A percentile compares a stretch with the other conserved stretches of the same genome.
phyloP scores from a whole-genome alignment of 2,888 invertebrate species.

The Salticus scenicus region DNA sequence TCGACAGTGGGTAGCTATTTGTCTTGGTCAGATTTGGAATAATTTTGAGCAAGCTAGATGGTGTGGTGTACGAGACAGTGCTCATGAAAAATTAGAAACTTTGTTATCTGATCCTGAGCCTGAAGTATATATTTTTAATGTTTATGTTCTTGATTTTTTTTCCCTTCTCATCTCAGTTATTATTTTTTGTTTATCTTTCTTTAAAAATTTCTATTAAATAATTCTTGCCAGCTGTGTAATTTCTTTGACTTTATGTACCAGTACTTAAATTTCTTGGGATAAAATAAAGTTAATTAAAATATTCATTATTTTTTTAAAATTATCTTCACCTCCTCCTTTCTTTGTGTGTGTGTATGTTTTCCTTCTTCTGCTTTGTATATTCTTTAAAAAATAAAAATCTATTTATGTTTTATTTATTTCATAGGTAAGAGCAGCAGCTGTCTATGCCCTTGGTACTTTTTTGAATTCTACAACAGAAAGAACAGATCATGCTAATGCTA shows the following conservation, averaged over 20 bases:
- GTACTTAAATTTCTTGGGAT: no score
- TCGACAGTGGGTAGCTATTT: constrained; percentile 88
- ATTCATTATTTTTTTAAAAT: no score
- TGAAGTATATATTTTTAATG: constrained; percentile 82
- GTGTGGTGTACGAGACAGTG: constrained; percentile 95
- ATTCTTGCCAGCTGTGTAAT: background rate
- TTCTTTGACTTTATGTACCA: no score
- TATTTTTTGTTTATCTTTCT: background rate
- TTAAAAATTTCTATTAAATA: background rate
- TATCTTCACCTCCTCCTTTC: no score
- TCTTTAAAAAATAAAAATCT: background rate
- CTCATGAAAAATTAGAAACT: constrained; percentile 94
- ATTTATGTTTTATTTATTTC: no score
- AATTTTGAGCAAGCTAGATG: constrained; percentile 91
- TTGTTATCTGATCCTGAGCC: constrained; percentile 88
- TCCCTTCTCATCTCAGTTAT: background rate
- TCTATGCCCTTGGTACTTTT: constrained; percentile 95
- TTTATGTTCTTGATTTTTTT: background rate
- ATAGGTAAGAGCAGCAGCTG: constrained; percentile 91
- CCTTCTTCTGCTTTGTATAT: background rate
- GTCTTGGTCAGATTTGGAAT: constrained; percentile 92
- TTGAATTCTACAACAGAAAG: constrained; percentile 88
- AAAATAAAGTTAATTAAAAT: no score
- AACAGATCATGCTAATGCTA: constrained; percentile 93
- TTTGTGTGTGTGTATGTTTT: no score